These are phyloP conservation scores for Nicator chloris DNA, from an alignment of 2,113 vertebrate species.

Conservation along the genomic window DNA sequence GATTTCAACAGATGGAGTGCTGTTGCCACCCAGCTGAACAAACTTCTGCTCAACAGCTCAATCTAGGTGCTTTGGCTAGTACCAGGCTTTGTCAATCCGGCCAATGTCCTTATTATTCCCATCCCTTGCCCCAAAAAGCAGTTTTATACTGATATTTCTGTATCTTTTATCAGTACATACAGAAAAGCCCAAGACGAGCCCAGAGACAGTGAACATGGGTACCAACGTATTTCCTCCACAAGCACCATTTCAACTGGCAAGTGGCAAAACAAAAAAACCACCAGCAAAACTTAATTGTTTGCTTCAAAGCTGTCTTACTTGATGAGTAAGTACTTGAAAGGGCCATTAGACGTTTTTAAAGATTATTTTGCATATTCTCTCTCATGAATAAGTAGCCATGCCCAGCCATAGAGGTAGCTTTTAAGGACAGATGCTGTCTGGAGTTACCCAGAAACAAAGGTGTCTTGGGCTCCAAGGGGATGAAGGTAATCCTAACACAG, in stretches of 20 bases:
- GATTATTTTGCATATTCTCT: background rate
- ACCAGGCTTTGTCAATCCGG: background rate
- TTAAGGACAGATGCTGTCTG: background rate
- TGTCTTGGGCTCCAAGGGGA: background rate
- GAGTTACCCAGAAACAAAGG: background rate
- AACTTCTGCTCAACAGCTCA: background rate
- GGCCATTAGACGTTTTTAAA: background rate
- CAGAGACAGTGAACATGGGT: background rate
- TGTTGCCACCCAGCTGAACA: background rate
- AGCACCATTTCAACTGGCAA: background rate
- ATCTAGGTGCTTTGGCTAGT: background rate
- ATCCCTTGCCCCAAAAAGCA: background rate
- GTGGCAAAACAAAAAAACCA: background rate
- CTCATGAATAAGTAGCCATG: background rate
- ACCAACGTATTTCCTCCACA: background rate
- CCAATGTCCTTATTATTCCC: background rate
- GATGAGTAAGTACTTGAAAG: background rate
- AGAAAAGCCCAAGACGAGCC: background rate
- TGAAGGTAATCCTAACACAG: background rate
- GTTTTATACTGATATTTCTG: background rate
- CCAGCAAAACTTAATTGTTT: background rate
- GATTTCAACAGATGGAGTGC: conserved; percentile 21
- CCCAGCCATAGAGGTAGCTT: background rate
- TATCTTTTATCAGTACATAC: background rate
- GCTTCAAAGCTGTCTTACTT: background rate